Evolutionary conservation across 2,888 invertebrate genomes (phyloP), one percentile per base, ranked within the genome.

Genomic region (Lapara coniferarum): DNA sequence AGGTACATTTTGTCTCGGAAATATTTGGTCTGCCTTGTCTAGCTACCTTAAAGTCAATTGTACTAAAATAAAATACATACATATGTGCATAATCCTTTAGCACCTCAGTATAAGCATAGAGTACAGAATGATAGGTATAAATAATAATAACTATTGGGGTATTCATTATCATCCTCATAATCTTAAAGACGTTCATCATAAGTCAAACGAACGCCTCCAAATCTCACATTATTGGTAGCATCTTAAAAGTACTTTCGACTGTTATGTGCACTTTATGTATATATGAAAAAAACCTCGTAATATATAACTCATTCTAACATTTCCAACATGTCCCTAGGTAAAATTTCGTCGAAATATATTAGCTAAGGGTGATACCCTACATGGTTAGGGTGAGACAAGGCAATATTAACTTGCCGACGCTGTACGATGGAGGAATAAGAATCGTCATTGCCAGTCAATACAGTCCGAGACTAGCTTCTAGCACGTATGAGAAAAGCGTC

Each of bases 401-500:
- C 83, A 84, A 87, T 87, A 87, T 87, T 85, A 84, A 82, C 85
- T 85, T 80, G 78, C 80, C 81, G 77, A 78, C 81, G 83, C 81
- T 80, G 72, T 69, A 83, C 84, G 85, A 70, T 72, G 72, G 74
- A 72, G 75, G 87, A 86, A 86, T 87, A 86, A 84, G 81, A 86
- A 87, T 84, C 57, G 71, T 71, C 70, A 66, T 55, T 55, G 55
- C 69, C 75, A 72, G 69, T 46, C 58, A 46, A 46, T 19, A 49
- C 19, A 19, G n/a, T 2, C 55, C 55, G 46, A 46, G 46, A 63
- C 63, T 19, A 46, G 19, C 78, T 74, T 71, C 78, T 73, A 70
- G 74, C 74, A 74, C 70, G 74, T 75, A 69, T 69, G 56, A 66
- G 71, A 75, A 71, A 71, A 71, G 66, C 70, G 75, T 78, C 75